Evolutionary conservation across 2,888 invertebrate genomes (phyloP), one percentile per base, ranked within the genome.

Genomic region (Zootermopsis nevadensis): DNA sequence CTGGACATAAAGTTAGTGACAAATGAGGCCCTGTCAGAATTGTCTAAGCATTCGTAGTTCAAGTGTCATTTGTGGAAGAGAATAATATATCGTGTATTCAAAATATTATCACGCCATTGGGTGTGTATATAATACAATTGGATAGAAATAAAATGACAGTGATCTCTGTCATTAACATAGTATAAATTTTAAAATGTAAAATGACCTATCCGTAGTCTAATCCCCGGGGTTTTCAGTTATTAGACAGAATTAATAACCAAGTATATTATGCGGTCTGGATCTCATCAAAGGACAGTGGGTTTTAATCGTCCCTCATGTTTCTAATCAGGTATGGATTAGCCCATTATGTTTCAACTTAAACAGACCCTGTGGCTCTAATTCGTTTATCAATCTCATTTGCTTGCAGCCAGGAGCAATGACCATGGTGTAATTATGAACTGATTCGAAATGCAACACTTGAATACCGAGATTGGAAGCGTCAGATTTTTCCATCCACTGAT

Each of bases 171-270:
- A 60, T 27, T 60, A n/a, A 7, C 12, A 12, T 27, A 27, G 27
- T n/a, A 27, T 1, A 2, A 2, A 27, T 60, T 60, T n/a, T 27
- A 27, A 27, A 60, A 60, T 48, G 19, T 27, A 60, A 10, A 27
- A 27, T 60, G 60, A 60, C 4, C 60, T 0, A n/a, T 27, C 27
- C 60, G 27, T 7, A 60, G 60, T 7, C 60, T 33, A 31, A 27
- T 7, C 69, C 69, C 69, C 69, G 31, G 69, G 69, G 69, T 6
- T 19, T 30, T 67, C 69, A 7, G 27, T 69, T 69, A 69, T 69
- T 66, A 31, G 69, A 12, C 69, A 31, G 33, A 69, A 24, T 66
- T 69, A 22, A 30, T 30, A 30, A 33, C 33, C n/a, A 4, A 33
- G 27, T 22, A 30, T 69, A 60, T 33, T 33, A 33, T 22, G 69